These are phyloP conservation scores for Exephanes ischioxanthus DNA, from an alignment of 2,888 invertebrate genomes.

Conservation along the genomic window DNA sequence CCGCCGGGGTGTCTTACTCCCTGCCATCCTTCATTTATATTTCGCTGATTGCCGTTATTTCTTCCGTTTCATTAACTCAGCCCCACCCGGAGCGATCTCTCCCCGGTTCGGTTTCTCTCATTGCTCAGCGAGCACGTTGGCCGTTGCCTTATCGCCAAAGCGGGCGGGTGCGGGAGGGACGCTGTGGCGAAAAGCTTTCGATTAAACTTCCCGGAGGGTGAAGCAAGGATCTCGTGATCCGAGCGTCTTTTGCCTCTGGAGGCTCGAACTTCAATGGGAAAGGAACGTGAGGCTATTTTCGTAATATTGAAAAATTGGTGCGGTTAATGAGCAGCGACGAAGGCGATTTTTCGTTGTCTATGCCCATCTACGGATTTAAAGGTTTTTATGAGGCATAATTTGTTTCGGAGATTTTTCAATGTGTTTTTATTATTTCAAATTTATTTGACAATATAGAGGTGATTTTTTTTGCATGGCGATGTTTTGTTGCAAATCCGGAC, in stretches of 20 bases:
- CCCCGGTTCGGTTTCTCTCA: constrained; percentile 45
- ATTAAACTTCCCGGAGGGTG: constrained; percentile 42
- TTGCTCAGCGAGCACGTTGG: constrained; percentile 44
- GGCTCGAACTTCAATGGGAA: constrained; percentile 34
- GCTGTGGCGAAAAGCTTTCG: constrained; percentile 12
- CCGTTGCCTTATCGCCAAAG: constrained; percentile 51
- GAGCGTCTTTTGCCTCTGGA: constrained; percentile 3
- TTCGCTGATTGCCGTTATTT: constrained; percentile 84
- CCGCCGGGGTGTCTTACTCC: constrained; percentile 33
- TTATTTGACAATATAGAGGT: neutral
- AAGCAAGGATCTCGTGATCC: neutral
- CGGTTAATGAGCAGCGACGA: neutral
- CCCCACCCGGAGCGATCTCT: constrained; percentile 45
- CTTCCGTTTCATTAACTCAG: constrained; percentile 78
- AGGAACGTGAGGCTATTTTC: constrained; percentile 59
- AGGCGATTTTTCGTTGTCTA: neutral
- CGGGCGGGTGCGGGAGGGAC: neutral
- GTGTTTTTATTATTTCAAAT: constrained; percentile 8
- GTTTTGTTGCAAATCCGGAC: too few relatives aligned
- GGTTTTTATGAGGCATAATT: constrained; percentile 31
- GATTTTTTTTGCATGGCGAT: too few relatives aligned
- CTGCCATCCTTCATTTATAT: constrained; percentile 82
- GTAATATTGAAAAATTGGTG: constrained; percentile 37
- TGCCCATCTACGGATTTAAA: constrained; percentile 20
- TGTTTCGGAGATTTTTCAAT: constrained; percentile 47